Conservation (phyloP, 2,888 invertebrate genomes). For the Eupithecia subumbrata region DNA sequence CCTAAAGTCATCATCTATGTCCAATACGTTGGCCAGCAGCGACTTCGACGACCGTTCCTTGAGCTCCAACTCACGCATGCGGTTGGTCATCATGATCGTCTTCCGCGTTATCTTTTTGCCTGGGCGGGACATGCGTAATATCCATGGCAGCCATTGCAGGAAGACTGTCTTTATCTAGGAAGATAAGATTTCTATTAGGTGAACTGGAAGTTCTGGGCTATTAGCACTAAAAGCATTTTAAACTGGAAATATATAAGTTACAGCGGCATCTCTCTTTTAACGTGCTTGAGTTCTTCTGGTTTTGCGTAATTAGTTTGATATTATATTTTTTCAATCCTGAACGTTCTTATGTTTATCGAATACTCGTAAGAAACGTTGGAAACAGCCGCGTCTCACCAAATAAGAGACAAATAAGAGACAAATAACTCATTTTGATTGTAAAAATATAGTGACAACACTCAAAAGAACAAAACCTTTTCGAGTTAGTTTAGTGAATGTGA, state of each 20-base stretch:
- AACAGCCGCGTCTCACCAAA: too few relatives aligned
- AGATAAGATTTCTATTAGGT: neutral
- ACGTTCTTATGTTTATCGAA: too few relatives aligned
- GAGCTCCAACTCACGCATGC: conserved; percentile 96
- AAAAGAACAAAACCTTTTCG: too few relatives aligned
- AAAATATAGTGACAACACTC: too few relatives aligned
- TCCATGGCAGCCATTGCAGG: conserved; percentile 98
- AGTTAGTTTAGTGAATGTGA: too few relatives aligned
- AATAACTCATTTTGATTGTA: neutral
- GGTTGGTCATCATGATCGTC: conserved; percentile 94
- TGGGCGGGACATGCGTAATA: conserved; percentile 97
- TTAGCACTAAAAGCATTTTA: neutral
- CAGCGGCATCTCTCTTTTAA: neutral
- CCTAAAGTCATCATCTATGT: conserved; percentile 97
- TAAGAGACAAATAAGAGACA: neutral
- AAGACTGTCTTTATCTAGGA: conserved; percentile 95
- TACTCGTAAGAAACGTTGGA: too few relatives aligned
- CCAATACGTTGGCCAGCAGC: conserved; percentile 96
- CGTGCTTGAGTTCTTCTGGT: neutral
- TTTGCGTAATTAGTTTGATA: neutral
- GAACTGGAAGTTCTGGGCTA: neutral
- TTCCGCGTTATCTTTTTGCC: conserved; percentile 97
- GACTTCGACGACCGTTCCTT: conserved; percentile 97
- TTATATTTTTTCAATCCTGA: too few relatives aligned
- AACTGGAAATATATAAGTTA: neutral